These are phyloP conservation scores for Synergus japonicus DNA, from an alignment of 2,888 invertebrate genomes.

Conservation along the genomic window DNA sequence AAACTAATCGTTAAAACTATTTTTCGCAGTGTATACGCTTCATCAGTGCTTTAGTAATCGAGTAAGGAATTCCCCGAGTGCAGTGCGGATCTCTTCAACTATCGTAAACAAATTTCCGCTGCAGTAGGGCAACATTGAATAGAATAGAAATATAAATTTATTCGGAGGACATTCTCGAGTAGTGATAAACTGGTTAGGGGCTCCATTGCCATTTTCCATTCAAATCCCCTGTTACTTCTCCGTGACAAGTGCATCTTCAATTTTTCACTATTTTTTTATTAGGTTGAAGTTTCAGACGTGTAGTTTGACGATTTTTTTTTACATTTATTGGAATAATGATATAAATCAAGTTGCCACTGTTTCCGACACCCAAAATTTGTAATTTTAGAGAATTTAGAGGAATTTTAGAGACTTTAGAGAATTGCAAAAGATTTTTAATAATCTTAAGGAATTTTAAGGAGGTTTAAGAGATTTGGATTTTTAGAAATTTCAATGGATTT, in stretches of 20 bases:
- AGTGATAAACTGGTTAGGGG: slow-evolving; percentile 51
- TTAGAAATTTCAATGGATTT: neutral
- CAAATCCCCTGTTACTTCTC: slow-evolving; percentile 19
- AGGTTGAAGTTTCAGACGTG: too few relatives aligned
- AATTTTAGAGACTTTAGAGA: too few relatives aligned
- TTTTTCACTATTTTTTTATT: slow-evolving; percentile 3
- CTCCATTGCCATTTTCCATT: slow-evolving; percentile 44
- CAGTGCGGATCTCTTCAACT: slow-evolving; percentile 31
- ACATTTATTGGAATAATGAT: too few relatives aligned
- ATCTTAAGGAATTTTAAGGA: too few relatives aligned
- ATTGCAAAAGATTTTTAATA: too few relatives aligned
- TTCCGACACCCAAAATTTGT: too few relatives aligned
- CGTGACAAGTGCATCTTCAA: slow-evolving; percentile 9
- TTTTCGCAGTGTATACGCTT: slow-evolving; percentile 29
- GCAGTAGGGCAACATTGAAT: slow-evolving; percentile 19
- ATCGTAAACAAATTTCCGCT: slow-evolving; percentile 38
- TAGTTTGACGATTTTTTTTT: too few relatives aligned
- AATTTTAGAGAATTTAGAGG: too few relatives aligned
- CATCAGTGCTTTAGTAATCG: slow-evolving; percentile 9
- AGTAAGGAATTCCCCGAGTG: slow-evolving; percentile 36
- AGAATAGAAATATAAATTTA: slow-evolving; percentile 64
- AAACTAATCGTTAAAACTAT: neutral
- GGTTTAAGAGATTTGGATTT: too few relatives aligned
- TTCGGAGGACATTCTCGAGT: slow-evolving; percentile 55
- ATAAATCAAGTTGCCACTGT: too few relatives aligned